Base-by-base conservation (phyloP, 2,888 invertebrate genomes). In the Athalia cordata region DNA sequence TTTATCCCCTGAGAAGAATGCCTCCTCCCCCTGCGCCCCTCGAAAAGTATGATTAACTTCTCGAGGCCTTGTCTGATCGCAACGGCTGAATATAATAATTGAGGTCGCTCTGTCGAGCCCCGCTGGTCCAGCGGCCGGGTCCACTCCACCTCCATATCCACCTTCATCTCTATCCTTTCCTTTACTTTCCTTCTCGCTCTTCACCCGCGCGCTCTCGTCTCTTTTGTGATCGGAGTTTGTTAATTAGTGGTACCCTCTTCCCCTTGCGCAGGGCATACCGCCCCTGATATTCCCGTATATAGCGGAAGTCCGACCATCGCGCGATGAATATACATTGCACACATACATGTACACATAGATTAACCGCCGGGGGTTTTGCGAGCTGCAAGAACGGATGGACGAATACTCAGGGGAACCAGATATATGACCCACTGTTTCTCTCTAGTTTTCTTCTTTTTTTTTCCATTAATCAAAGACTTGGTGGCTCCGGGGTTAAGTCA, bases 11-110 rank as follows among this genome's bases (percentile, higher is more conserved):
- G 59, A 59, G 72, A 72, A 72, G 72, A 72, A 72, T 72, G 72
- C 57, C 52, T 45, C 49, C 47, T 67, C 52, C 49, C 47, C 11
- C 50, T 50, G 11, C 70, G 13, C 13, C 5, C 13, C 29, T 45
- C 57, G 47, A 59, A 72, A 72, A 59, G 57, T 72, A 72, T 72
- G 72, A 72, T 72, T 59, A 72, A 72, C 72, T 72, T 72, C 45
- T 72, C 59, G 13, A 70, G 13, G 45, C 57, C 72, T 72, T 72
- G 72, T 72, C 72, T 59, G 72, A 72, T 72, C 72, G 72, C 57
- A 13, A 59, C 72, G 45, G 45, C 59, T 8, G 57, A 59, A 72
- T 72, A 57, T 59, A 72, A 59, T 72, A 72, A 72, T 57, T 47
- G 59, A 57, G 70, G 59, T 68, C 29, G 62, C 62, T 66, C 49